Evolutionary conservation across 64 coral and sea anemone genomes (phyloP), one percentile per base, ranked within the genome.

Genomic region (Porites australiensis): DNA sequence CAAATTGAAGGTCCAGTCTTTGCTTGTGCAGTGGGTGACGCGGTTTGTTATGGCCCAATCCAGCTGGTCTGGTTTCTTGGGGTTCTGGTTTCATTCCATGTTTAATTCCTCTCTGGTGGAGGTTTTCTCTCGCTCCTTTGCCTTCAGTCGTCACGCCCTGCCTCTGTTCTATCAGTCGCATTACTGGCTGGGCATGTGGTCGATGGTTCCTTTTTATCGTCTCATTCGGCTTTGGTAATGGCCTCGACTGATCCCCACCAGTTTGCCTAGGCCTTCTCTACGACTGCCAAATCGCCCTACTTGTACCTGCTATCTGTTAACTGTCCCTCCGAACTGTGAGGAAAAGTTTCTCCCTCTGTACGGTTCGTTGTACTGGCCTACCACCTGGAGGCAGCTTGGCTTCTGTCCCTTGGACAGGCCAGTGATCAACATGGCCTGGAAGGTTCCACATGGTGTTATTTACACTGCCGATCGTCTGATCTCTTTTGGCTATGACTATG

Each of bases 11-110:
- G 86, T 88, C 0, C 2, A 3, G 0, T 23, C 86, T 8, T 57
- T 88, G 23, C 71, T 75, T 19, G 72, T 52, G 13, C 52, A 88
- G 71, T 88, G 72, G 86, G 8, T 88, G 2, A 13, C 57, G 44
- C 72, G 72, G 8, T 49, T 77, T 47, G 58, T 21, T 1, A 22
- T 58, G 13, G 19, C 86, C 10, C 71, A 18, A 12, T 0, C 21
- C 0, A 64, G 60, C 8, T 88, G 86, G 86, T 12, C 59, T 16
- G 51, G 54, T 15, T 88, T 88, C 54, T 64, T 88, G 10, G 11
- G 3, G 0, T 77, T 44, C 13, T 88, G 82, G 51, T 65, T 64
- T 65, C 64, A 16, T 4, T 53, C 6, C 0, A 18, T 0, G 7
- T 13, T 70, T 69, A 13, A 10, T 21, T 44, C 7, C 11, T 52